A percentile compares a stretch with the other conserved stretches of the same genome.
phyloP scores from a whole-genome alignment of 2,113 vertebrate genomes.

The Mohoua ochrocephala region DNA sequence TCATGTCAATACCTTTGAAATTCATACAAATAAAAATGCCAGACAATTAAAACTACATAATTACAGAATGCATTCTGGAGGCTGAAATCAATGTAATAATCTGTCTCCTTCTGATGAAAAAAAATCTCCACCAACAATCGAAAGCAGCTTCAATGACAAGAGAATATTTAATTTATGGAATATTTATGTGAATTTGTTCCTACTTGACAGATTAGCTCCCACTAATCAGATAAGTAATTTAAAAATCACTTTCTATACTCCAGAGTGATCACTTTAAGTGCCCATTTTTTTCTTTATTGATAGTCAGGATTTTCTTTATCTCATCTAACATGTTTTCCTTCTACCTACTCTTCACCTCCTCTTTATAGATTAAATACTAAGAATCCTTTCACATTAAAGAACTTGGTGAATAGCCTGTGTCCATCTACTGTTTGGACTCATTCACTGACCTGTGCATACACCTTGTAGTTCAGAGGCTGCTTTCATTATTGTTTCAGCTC shows the following conservation, averaged over 20 bases:
- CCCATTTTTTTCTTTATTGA: neutral
- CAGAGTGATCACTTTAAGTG: neutral
- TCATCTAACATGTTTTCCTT: constrained; percentile 8
- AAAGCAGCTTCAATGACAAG: neutral
- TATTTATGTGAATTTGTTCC: constrained; percentile 39
- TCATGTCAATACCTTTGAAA: neutral
- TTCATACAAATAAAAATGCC: neutral
- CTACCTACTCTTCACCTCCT: neutral
- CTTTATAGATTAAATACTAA: neutral
- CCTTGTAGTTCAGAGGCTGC: neutral
- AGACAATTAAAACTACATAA: neutral
- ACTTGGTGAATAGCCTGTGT: neutral
- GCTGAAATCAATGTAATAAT: constrained; percentile 33
- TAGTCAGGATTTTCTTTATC: constrained; percentile 18
- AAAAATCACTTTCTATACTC: constrained; percentile 19
- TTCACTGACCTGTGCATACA: neutral
- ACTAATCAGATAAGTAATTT: constrained; percentile 44
- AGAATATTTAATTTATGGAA: constrained; percentile 1
- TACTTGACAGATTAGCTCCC: constrained; percentile 6
- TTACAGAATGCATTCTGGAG: constrained; percentile 12
- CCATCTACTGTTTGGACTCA: rapidly evolving
- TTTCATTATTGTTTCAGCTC: neutral
- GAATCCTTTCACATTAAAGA: neutral
- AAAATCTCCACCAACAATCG: neutral
- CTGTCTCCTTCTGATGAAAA: neutral